phyloP scores from a whole-genome alignment of 2,113 vertebrate species.

The Anolis carolinensis region DNA sequence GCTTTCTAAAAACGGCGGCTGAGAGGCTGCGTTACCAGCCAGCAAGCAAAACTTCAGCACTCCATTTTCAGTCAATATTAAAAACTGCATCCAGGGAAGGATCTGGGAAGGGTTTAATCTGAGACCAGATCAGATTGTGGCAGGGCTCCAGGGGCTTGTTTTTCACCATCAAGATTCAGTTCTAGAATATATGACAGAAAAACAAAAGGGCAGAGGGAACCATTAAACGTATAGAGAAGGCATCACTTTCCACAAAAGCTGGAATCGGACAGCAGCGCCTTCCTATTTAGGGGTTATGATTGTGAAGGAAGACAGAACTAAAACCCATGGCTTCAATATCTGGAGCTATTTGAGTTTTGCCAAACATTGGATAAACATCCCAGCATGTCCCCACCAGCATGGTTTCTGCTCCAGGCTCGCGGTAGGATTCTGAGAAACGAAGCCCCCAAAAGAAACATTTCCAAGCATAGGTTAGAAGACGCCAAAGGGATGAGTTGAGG shows the following conservation, averaged over 20 bases:
- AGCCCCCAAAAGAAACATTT: too few species aligned
- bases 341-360: not conserved
- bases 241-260: not conserved
- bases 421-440: too few species aligned
- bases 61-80: not conserved
- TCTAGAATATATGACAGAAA: not conserved
- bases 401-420: not conserved
- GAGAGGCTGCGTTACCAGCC: not conserved
- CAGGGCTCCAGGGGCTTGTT: not conserved
- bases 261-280: not conserved
- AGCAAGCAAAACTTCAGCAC: not conserved
- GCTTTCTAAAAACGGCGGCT: not conserved
- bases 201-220: not conserved
- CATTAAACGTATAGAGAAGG: not conserved
- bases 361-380: not conserved
- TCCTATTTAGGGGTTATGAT: not conserved
- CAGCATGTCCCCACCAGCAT: not conserved
- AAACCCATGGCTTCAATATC: not conserved
- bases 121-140: not conserved
- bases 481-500: too few species aligned
- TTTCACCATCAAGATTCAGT: not conserved
- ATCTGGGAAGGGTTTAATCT: not conserved
- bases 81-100: not conserved
- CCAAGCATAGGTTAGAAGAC: too few species aligned
- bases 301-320: not conserved